Evolutionary conservation across 1,140 invertebrate species (phyloP), one percentile per base, ranked within the genome.

Genomic region (Agrypnia vestita): DNA sequence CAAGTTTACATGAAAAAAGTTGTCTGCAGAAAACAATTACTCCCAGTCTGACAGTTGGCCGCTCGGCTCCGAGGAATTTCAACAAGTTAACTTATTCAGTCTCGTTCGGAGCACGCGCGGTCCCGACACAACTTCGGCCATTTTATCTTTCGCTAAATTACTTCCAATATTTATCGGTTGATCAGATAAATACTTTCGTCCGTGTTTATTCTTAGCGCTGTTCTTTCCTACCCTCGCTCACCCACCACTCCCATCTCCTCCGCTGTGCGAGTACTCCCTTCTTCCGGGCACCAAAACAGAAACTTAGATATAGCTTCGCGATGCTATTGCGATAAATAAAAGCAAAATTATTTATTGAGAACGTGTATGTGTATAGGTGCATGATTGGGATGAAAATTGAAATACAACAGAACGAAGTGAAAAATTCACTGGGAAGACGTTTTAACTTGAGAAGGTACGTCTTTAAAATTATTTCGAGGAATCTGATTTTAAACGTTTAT

Each of bases 111-210:
- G 15, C 64, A 17, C 64, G 25, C 64, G 19, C 13, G n/a, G 10
- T 1, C 25, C 13, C 46, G 9, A 21, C 64, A n/a, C n/a, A 49
- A 21, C 15, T 49, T 49, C 17, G 0, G n/a, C 49, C 25, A 15
- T 73, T 51, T 73, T 73, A 73, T 73, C 51, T 73, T 49, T 55
- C 69, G 51, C 47, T 73, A 73, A 73, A 73, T 73, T 73, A 73
- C 69, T 73, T 55, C 47, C 51, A 55, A 53, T 73, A 73, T 55
- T 73, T 73, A 73, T 73, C 69, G 35, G 47, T 73, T 55, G 47
- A 55, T 73, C 69, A 73, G 69, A 73, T 73, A 73, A 73, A 73
- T 73, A 73, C 69, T 73, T 73, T 73, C 53, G 19, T 55, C 69
- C 69, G 13, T 73, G 69, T 35, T 73, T 73, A 47, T 35, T 69